Evolutionary conservation across 2,797 vertebrate species (phyloP).

Genomic region (Lepilemur ruficaudatus): DNA sequence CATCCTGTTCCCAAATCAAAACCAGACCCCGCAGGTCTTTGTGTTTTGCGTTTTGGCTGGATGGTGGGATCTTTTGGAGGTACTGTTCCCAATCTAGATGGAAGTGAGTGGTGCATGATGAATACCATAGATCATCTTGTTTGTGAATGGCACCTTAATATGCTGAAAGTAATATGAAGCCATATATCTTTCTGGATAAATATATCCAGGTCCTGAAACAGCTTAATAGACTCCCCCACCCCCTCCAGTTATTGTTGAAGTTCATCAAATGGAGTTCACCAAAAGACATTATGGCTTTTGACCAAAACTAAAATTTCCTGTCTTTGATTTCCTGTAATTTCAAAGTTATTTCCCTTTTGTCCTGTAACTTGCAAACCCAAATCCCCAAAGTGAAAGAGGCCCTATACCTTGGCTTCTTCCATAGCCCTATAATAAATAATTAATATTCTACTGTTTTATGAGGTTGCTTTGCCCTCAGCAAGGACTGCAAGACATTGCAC

Average conservation of each 20-base stretch:
- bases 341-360: constrained; percentile 75
- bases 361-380: constrained; percentile 76
- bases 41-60: constrained; percentile 67
- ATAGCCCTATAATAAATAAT: constrained; percentile 68
- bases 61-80: constrained; percentile 71
- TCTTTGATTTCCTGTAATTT: constrained; percentile 78
- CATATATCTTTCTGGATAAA: constrained; percentile 79
- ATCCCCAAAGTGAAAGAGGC: constrained; percentile 67
- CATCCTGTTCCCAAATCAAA: constrained; percentile 69
- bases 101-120: constrained; percentile 80
- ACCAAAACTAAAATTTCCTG: constrained; percentile 78
- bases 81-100: constrained; percentile 80
- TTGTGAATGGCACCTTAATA: constrained; percentile 82
- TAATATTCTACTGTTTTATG: constrained; percentile 67
- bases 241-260: constrained; percentile 66
- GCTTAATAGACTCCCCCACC: constrained; percentile 61
- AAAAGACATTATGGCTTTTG: constrained; percentile 73
- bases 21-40: constrained; percentile 74
- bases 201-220: constrained; percentile 75
- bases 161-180: constrained; percentile 79
- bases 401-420: constrained; percentile 54
- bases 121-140: constrained; percentile 78
- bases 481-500: constrained; percentile 34
- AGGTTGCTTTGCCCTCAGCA: constrained; percentile 34
- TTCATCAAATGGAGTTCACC: constrained; percentile 62